Evolutionary conservation across 2,888 invertebrate species (phyloP).

Genomic region (Diplazon laetatorius): DNA sequence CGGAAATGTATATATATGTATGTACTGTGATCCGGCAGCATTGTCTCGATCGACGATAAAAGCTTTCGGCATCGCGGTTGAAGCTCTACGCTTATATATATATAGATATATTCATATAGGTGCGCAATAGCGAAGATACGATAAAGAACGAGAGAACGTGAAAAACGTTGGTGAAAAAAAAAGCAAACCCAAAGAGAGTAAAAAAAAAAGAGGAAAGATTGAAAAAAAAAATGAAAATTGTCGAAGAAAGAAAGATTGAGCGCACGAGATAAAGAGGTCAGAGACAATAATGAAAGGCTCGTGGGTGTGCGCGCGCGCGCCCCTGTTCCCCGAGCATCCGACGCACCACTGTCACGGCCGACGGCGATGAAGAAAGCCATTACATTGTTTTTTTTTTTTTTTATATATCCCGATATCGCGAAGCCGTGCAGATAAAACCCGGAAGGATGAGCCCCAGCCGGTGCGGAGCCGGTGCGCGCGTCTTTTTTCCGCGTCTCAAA

Average conservation of each 20-base stretch:
- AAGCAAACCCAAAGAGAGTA: slow-evolving; percentile 57
- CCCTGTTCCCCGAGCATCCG: slow-evolving; percentile 69
- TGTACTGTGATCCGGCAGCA: slow-evolving; percentile 58
- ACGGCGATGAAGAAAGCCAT: slow-evolving; percentile 63
- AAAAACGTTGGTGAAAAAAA: slow-evolving; percentile 60
- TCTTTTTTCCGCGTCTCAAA: slow-evolving; percentile 33
- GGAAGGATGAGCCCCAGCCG: slow-evolving; percentile 48
- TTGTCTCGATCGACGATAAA: slow-evolving; percentile 77
- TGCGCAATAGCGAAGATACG: slow-evolving; percentile 8
- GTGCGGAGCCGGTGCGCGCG: too few relatives aligned
- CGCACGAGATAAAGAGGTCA: slow-evolving; percentile 77
- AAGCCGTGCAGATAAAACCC: slow-evolving; percentile 66
- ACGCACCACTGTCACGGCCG: slow-evolving; percentile 63
- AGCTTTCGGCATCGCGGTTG: slow-evolving; percentile 75
- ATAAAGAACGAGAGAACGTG: slow-evolving; percentile 52
- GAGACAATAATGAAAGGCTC: slow-evolving; percentile 73
- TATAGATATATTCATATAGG: not conserved
- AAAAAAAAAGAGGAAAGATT: slow-evolving; percentile 26
- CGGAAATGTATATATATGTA: too few relatives aligned
- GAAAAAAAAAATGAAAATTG: slow-evolving; percentile 22
- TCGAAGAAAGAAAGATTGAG: slow-evolving; percentile 72
- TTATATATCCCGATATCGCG: slow-evolving; percentile 59
- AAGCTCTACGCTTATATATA: slow-evolving; percentile 54
- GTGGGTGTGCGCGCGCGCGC: slow-evolving; percentile 63
- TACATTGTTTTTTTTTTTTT: slow-evolving; percentile 69